Evolutionary conservation across 2,113 vertebrate genomes (phyloP).

Genomic region (Caranx melampygus): DNA sequence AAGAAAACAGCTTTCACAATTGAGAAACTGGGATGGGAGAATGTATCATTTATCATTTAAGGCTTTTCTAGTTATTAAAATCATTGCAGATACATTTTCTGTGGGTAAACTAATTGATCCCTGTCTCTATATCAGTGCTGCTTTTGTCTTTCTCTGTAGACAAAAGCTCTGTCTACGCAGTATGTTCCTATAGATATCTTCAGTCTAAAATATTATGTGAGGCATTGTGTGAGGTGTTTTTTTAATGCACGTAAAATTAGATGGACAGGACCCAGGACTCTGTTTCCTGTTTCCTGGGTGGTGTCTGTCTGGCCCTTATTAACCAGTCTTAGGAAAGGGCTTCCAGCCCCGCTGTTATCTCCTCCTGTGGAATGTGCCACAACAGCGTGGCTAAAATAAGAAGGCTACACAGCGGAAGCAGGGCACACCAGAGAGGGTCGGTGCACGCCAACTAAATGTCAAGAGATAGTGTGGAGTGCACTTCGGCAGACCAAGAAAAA

Average conservation of each 20-base stretch:
- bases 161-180: not conserved
- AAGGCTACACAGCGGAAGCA: conserved; percentile 73
- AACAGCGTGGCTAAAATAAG: conserved; percentile 85
- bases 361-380: conserved; percentile 82
- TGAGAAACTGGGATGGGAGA: not conserved
- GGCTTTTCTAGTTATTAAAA: not conserved
- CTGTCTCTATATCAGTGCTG: not conserved
- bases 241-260: not conserved
- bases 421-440: conserved; percentile 64
- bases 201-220: not conserved
- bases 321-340: conserved; percentile 39
- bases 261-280: not conserved
- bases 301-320: conserved; percentile 30
- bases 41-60: too few relatives aligned
- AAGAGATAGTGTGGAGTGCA: conserved; percentile 73
- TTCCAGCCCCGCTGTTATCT: conserved; percentile 76
- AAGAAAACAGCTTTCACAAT: too few relatives aligned
- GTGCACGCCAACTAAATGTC: conserved; percentile 82
- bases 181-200: not conserved
- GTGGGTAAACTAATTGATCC: not conserved
- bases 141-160: not conserved
- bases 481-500: conserved; percentile 28
- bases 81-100: not conserved
- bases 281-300: conserved; percentile 51
- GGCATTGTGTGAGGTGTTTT: too few relatives aligned